Conservation (phyloP, 2,888 invertebrate genomes). For the Junonia oenone region DNA sequence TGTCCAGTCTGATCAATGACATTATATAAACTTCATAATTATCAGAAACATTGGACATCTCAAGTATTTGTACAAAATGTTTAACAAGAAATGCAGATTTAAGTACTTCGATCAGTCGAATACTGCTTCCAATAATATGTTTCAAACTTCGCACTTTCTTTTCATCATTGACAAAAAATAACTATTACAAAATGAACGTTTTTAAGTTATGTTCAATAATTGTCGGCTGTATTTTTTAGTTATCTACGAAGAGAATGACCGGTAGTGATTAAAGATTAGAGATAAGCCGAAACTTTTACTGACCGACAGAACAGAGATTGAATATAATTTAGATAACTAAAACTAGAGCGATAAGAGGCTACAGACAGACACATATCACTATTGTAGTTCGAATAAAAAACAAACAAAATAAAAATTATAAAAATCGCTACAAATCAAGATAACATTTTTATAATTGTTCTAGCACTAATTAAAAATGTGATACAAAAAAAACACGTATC, state of each 20-base stretch:
- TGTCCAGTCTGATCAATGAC: no score
- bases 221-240: background rate
- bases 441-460: background rate
- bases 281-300: conserved; percentile 3
- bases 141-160: background rate
- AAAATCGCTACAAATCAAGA: background rate
- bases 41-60: no score
- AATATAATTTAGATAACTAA: conserved; percentile 5
- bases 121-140: no score
- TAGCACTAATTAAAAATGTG: background rate
- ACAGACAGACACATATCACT: background rate
- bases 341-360: conserved; percentile 1
- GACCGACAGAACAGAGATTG: background rate
- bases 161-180: background rate
- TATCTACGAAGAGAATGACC: conserved; percentile 5
- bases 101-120: no score
- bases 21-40: no score
- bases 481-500: background rate
- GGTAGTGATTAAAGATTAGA: conserved; percentile 13
- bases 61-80: no score
- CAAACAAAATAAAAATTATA: background rate
- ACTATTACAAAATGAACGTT: background rate
- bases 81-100: no score
- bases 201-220: background rate
- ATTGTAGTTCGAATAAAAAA: background rate